A percentile compares a stretch with the other conserved stretches of the same genome.
phyloP scores from a whole-genome alignment of 2,113 vertebrate species.

The Caranx melampygus region DNA sequence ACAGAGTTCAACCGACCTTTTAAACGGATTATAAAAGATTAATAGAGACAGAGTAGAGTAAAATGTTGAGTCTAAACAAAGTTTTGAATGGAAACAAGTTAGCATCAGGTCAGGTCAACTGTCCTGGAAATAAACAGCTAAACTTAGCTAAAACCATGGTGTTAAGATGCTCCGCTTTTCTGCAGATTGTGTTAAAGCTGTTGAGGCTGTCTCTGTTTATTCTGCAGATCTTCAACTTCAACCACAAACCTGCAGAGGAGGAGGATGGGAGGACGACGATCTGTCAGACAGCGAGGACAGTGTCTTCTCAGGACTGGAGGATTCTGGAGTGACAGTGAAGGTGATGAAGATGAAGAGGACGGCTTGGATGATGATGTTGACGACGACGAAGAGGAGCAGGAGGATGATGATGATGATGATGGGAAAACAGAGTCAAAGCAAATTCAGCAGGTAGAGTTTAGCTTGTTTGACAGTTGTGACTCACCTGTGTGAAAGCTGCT shows the following conservation, averaged over 20 bases:
- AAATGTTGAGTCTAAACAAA: background rate
- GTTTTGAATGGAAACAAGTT: background rate
- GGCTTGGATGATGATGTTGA: constrained; percentile 1
- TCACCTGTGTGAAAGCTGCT: background rate
- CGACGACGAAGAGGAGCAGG: background rate
- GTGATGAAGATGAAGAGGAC: background rate
- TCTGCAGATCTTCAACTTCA: constrained; percentile 59
- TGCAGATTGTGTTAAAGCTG: no score
- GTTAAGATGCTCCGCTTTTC: no score
- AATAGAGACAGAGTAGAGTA: background rate
- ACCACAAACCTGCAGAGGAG: constrained; percentile 35
- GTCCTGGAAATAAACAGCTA: background rate
- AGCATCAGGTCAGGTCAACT: background rate
- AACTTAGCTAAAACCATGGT: background rate
- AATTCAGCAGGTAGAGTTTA: constrained; percentile 28
- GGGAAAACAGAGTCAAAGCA: background rate
- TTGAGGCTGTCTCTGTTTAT: background rate
- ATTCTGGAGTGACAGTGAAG: constrained; percentile 88
- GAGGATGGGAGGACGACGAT: constrained; percentile 68
- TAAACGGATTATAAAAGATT: no score
- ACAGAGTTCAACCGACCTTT: background rate
- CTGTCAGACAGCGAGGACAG: constrained; percentile 90
- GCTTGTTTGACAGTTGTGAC: background rate
- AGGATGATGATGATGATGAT: constrained; percentile 13
- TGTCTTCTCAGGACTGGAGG: constrained; percentile 91